Evolutionary conservation across 1,140 invertebrate species (phyloP).

Genomic region (Nebria ingens): DNA sequence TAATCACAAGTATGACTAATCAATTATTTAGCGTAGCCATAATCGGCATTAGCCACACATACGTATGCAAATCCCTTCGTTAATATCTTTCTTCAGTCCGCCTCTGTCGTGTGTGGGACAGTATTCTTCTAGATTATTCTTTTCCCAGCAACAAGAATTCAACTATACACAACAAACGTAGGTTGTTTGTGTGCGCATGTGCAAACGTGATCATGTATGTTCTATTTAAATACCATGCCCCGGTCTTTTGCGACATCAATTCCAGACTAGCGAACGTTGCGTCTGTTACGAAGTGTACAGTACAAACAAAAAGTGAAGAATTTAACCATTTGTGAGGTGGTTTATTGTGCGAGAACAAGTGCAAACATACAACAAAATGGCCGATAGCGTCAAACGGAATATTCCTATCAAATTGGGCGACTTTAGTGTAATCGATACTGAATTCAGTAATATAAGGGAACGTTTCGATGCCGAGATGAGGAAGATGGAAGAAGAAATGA

Average conservation of each 20-base stretch:
- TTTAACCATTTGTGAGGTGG: neutral
- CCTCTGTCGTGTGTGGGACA: neutral
- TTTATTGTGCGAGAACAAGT: slow-evolving; percentile 1
- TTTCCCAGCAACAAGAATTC: neutral
- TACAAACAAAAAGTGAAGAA: neutral
- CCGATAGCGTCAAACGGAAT: slow-evolving; percentile 62
- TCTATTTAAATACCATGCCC: slow-evolving; percentile 4
- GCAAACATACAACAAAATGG: slow-evolving; percentile 10
- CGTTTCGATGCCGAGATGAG: slow-evolving; percentile 94
- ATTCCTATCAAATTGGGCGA: slow-evolving; percentile 90
- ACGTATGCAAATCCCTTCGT: no score
- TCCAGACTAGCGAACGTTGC: neutral
- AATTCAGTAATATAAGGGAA: slow-evolving; percentile 92
- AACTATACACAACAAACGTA: neutral
- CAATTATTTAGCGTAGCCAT: no score
- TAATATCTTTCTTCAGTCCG: no score
- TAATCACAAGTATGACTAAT: no score
- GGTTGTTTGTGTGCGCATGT: neutral
- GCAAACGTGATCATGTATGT: neutral
- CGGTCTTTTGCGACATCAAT: neutral
- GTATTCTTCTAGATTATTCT: slow-evolving; percentile 1
- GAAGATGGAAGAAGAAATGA: slow-evolving; percentile 98
- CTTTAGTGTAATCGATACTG: slow-evolving; percentile 90
- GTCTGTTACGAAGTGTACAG: neutral
- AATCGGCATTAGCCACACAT: no score